These are phyloP conservation scores for Pteria penguin DNA, from an alignment of 2,888 invertebrate species.

Conservation along the genomic window DNA sequence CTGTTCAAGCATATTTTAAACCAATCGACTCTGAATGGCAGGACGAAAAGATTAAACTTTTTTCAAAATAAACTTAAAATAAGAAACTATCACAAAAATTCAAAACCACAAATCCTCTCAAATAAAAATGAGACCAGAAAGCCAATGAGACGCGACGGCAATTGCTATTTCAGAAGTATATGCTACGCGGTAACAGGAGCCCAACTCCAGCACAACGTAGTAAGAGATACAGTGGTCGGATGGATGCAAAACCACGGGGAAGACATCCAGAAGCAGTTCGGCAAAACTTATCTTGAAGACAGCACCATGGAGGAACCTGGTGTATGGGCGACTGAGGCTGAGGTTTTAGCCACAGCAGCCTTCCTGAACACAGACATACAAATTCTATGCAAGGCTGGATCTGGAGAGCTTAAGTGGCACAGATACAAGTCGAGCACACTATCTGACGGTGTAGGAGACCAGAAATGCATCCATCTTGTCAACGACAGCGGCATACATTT, in stretches of 20 bases:
- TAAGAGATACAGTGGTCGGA: background rate
- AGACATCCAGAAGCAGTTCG: background rate
- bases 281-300: background rate
- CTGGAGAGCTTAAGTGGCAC: background rate
- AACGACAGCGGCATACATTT: background rate
- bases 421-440: background rate
- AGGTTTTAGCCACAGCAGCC: background rate
- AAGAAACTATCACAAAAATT: background rate
- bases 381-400: background rate
- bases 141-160: background rate
- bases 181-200: background rate
- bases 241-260: background rate
- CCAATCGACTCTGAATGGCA: background rate
- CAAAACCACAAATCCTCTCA: background rate
- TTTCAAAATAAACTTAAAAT: background rate
- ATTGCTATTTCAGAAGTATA: background rate
- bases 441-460: background rate
- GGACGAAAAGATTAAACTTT: background rate
- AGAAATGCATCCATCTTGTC: background rate
- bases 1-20: background rate
- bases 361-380: background rate
- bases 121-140: background rate
- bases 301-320: background rate
- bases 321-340: background rate
- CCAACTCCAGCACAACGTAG: background rate